Evolutionary conservation across 35 echinoderm and acorn worm genomes (phyloP).

Genomic region (Apostichopus californicus): DNA sequence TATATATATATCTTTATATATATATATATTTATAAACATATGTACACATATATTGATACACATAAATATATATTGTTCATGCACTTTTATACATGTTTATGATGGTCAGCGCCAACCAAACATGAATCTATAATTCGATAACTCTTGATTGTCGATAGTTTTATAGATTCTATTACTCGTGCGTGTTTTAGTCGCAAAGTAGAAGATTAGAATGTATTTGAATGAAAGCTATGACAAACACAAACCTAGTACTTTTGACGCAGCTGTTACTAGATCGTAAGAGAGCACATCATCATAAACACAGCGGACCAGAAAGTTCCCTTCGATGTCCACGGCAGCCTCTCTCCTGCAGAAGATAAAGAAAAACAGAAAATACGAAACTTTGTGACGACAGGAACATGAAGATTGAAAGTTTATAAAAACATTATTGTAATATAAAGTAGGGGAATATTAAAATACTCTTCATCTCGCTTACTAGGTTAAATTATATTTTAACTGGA

Average conservation of each 20-base stretch:
- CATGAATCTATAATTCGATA: too few relatives aligned
- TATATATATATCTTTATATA: too few relatives aligned
- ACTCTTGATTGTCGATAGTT: too few relatives aligned
- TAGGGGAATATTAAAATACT: too few relatives aligned
- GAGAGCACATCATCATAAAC: slow-evolving; percentile 93
- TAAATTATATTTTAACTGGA: too few relatives aligned
- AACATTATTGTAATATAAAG: neutral
- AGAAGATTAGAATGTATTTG: neutral
- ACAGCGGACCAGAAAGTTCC: slow-evolving; percentile 76
- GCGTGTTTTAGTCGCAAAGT: too few relatives aligned
- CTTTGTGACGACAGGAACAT: neutral
- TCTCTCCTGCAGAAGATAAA: slow-evolving; percentile 74
- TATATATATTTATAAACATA: neutral
- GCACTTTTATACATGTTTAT: too few relatives aligned
- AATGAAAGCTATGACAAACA: neutral
- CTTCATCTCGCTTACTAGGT: too few relatives aligned
- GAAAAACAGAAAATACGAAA: neutral
- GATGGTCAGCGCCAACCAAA: too few relatives aligned
- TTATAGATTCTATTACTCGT: too few relatives aligned
- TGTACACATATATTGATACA: neutral
- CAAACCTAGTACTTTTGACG: slow-evolving; percentile 89
- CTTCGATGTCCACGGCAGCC: slow-evolving; percentile 87
- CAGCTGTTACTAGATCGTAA: slow-evolving; percentile 85
- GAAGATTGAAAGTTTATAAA: neutral
- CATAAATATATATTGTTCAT: neutral